Conservation (phyloP, 2,113 vertebrate species). For the Myotis brandtii region DNA sequence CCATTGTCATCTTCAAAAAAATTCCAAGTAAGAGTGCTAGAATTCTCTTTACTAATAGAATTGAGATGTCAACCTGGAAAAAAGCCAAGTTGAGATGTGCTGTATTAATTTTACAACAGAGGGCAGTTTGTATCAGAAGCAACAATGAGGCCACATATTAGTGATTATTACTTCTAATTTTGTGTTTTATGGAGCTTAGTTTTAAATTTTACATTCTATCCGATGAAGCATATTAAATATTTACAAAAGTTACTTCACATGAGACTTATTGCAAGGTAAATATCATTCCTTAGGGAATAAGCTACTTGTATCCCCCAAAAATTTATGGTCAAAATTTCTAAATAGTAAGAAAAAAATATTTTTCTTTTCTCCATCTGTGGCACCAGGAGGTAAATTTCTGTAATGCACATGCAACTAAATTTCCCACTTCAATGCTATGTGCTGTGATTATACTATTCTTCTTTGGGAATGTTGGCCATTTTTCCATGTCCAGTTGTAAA, state of each 20-base stretch:
- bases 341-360: neutral
- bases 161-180: constrained; percentile 69
- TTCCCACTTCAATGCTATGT: neutral
- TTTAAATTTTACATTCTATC: constrained; percentile 72
- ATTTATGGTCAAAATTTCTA: neutral
- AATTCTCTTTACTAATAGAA: constrained; percentile 68
- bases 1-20: constrained; percentile 46
- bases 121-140: constrained; percentile 72
- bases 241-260: constrained; percentile 32
- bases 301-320: constrained; percentile 22
- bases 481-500: neutral
- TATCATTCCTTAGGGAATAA: constrained; percentile 10
- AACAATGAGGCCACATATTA: constrained; percentile 46
- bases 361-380: neutral
- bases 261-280: constrained; percentile 5
- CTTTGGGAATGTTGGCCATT: neutral
- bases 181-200: constrained; percentile 72
- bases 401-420: neutral
- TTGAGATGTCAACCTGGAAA: constrained; percentile 57
- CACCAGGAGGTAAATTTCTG: neutral
- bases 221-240: constrained; percentile 44
- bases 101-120: constrained; percentile 75
- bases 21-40: neutral
- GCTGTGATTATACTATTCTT: neutral
- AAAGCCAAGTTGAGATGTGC: constrained; percentile 68